Base-by-base conservation (phyloP, 2,113 vertebrate genomes). In the Colistium nudipinnis region DNA sequence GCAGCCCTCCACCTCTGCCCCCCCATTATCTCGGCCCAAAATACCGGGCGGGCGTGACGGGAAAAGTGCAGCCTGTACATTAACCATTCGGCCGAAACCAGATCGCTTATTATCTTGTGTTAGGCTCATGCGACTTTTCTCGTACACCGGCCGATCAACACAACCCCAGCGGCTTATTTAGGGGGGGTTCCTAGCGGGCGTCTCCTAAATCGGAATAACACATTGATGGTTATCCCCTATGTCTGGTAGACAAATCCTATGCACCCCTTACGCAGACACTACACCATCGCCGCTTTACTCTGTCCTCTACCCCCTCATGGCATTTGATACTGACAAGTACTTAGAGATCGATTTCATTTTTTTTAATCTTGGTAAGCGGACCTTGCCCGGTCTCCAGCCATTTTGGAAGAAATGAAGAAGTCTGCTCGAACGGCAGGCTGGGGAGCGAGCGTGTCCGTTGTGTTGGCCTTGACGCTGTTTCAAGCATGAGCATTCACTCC, bases 271-370 rank as follows among this genome's bases (percentile, higher is more conserved):
- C 47, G 70, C 69, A 38, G 20, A 71, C 66, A 77, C 77, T 49
- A 36, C 45, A 48, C 52, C 57, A n/a, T 44, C 43, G 44, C 79
- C 51, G 59, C 75, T 16, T 57, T 68, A 43, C 68, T 16, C 54
- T 53, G 62, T 66, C 76, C 67, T 68, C 74, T 60, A 70, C 80
- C 78, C 73, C 67, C 63, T 35, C 44, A 38, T 25, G 87, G 87
- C 78, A 93, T 87, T 71, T 74, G 87, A 92, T 89, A 87, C 88
- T 83, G 83, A 64, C 67, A 90, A 71, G 83, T 87, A 89, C 89
- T 90, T 91, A 62, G 86, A 90, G 89, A 92, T 92, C 84, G 80
- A 90, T 93, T 91, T 91, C 87, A 88, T 92, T 92, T 92, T 31
- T n/a, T 88, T 85, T 89, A 91, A 92, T 92, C 90, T 90, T 71